phyloP scores from a whole-genome alignment of 2,113 vertebrate species.

The Cardinalis cardinalis region DNA sequence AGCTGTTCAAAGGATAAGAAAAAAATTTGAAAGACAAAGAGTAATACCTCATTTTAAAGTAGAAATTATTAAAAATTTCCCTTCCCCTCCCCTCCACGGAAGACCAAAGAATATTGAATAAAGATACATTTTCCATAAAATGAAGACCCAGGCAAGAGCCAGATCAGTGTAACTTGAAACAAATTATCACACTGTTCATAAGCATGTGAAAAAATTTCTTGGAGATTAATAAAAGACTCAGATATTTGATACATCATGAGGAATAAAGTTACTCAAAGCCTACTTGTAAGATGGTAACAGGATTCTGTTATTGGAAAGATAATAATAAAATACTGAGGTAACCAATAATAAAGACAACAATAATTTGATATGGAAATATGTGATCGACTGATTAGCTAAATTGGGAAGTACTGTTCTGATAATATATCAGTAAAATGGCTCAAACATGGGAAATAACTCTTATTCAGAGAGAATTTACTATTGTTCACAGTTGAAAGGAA shows the following conservation, averaged over 20 bases:
- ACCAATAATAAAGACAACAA: neutral
- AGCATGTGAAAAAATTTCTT: neutral
- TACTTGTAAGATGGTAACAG: neutral
- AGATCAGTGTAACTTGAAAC: neutral
- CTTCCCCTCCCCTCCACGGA: neutral
- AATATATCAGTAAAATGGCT: neutral
- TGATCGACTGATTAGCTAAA: neutral
- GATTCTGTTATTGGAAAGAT: neutral
- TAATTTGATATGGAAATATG: neutral
- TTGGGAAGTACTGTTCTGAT: neutral
- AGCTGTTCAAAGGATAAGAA: neutral
- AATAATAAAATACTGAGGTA: neutral
- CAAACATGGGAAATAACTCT: neutral
- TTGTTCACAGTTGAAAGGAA: neutral
- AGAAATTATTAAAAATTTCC: neutral
- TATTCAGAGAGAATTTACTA: neutral
- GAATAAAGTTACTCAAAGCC: neutral
- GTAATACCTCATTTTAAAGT: neutral
- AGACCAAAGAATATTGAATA: neutral
- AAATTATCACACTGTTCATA: neutral
- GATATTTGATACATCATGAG: neutral
- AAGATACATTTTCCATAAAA: neutral
- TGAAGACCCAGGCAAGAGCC: neutral
- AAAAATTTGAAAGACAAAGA: neutral
- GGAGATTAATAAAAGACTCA: neutral